These are phyloP conservation scores for Drosophila trapezifrons DNA, from an alignment of 1,140 invertebrate species.

Conservation along the genomic window DNA sequence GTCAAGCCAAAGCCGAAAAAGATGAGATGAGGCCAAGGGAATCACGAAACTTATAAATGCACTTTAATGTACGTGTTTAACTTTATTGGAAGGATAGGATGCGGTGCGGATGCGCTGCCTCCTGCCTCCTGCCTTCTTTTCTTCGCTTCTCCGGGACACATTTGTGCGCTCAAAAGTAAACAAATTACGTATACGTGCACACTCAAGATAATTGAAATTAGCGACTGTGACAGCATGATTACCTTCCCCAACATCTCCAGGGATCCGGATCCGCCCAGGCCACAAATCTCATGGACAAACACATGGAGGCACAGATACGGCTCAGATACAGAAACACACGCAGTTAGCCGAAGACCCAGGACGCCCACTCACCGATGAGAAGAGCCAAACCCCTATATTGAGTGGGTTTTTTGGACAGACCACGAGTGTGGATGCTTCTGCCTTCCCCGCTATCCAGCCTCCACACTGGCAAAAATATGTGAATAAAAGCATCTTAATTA, in stretches of 20 bases:
- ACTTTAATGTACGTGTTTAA: constrained; percentile 45
- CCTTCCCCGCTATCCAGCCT: constrained; percentile 18
- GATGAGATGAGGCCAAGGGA: constrained; percentile 25
- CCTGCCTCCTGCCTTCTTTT: no score
- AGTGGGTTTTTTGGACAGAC: constrained; percentile 75
- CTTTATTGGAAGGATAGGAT: constrained; percentile 54
- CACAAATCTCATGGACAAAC: constrained; percentile 60
- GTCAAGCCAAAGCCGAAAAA: constrained; percentile 53
- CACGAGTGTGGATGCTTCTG: constrained; percentile 42
- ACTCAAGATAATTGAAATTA: constrained; percentile 80
- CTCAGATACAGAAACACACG: constrained; percentile 44
- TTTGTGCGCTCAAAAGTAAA: constrained; percentile 55
- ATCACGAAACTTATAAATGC: constrained; percentile 46
- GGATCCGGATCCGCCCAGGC: constrained; percentile 35
- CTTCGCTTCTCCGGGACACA: constrained; percentile 2
- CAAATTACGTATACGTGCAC: constrained; percentile 71
- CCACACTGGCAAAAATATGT: background rate
- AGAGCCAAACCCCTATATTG: constrained; percentile 72
- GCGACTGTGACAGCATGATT: constrained; percentile 79
- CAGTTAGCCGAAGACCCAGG: constrained; percentile 31
- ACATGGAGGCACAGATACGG: constrained; percentile 32
- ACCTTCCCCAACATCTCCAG: constrained; percentile 64
- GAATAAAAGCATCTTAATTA: background rate
- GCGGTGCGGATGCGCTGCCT: constrained; percentile 25
- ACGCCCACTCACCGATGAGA: constrained; percentile 59